A percentile compares a stretch with the other conserved stretches of the same genome.
Conservation (phyloP, 2,797 vertebrate genomes). For the Amazona finschi region DNA sequence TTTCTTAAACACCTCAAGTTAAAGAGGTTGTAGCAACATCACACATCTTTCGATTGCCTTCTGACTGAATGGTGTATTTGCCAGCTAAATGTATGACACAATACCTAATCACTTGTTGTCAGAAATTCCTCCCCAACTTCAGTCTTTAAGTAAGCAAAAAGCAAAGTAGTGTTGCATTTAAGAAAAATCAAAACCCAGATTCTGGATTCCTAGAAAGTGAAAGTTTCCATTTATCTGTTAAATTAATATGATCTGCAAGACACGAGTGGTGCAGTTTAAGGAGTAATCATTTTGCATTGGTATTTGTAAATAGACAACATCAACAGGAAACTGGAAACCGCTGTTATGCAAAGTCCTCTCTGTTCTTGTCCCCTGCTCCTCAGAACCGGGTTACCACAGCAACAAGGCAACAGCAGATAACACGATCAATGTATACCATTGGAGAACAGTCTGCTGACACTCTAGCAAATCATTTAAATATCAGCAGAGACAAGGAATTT, state of each 20-base stretch:
- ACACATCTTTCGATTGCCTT: background rate
- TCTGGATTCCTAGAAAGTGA: background rate
- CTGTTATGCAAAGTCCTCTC: background rate
- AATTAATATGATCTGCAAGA: background rate
- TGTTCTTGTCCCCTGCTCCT: constrained; percentile 4
- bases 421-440: background rate
- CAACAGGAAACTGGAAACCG: background rate
- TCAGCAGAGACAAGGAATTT: constrained; percentile 40
- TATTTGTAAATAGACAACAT: background rate
- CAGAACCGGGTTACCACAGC: constrained; percentile 33
- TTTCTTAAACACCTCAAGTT: background rate
- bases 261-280: background rate
- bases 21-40: background rate
- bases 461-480: constrained; percentile 33
- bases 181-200: background rate
- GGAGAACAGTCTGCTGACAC: background rate
- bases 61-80: background rate
- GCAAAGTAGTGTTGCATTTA: background rate
- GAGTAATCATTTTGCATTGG: background rate
- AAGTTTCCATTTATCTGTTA: background rate
- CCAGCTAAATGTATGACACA: background rate
- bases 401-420: constrained; percentile 47
- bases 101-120: background rate
- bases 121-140: background rate
- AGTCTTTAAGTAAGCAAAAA: background rate